Conservation (phyloP, 2,113 vertebrate genomes). For the Proteles cristata region DNA sequence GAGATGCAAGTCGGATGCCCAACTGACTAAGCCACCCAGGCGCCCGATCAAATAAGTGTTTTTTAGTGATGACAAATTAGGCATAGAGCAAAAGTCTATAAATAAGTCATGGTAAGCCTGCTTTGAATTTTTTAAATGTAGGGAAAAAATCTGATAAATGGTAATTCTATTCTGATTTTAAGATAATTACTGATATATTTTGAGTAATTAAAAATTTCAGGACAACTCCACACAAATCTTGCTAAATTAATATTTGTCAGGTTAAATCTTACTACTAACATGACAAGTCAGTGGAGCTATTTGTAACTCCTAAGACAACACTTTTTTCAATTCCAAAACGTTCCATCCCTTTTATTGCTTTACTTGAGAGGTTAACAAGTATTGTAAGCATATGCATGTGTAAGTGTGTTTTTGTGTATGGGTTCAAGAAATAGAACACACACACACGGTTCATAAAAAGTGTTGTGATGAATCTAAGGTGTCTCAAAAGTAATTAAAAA, state of each 20-base stretch:
- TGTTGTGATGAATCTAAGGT: background rate
- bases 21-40: too few relatives aligned
- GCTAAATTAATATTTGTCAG: slow-evolving; percentile 14
- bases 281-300: background rate
- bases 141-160: background rate
- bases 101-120: background rate
- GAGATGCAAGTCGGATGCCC: too few relatives aligned
- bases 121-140: background rate
- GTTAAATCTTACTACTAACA: background rate
- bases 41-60: background rate
- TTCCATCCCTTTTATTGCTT: background rate
- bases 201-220: background rate
- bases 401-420: background rate
- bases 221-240: background rate
- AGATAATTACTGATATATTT: background rate
- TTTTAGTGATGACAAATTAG: background rate
- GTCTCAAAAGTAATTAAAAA: background rate
- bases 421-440: background rate
- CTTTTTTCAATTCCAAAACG: background rate
- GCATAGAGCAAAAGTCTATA: background rate
- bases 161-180: background rate
- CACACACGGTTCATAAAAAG: background rate
- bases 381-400: background rate
- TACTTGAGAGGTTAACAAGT: background rate
- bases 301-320: background rate